Percentiles rank a stretch among this genome's conserved stretches.
phyloP scores from a whole-genome alignment of 2,797 vertebrate species.

The Poeciliopsis presidionis region DNA sequence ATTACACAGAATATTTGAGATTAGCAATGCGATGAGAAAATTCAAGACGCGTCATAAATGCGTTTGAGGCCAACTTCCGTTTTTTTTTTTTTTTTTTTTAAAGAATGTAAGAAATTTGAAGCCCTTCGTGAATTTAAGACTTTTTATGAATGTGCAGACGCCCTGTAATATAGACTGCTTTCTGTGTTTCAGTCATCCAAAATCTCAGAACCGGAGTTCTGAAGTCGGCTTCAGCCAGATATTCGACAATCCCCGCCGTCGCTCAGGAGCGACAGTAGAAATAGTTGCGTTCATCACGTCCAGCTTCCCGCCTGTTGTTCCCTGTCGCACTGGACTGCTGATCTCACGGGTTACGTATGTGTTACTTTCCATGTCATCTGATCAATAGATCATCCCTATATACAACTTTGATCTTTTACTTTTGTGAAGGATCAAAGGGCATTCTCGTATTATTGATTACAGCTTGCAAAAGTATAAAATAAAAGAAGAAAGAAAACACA shows the following conservation, averaged over 20 bases:
- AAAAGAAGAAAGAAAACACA: constrained; percentile 4
- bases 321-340: too few relatives aligned
- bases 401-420: constrained; percentile 7
- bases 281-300: neutral
- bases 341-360: neutral
- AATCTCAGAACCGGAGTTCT: neutral
- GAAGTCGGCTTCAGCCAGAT: neutral
- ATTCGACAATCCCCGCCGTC: neutral
- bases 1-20: too few relatives aligned
- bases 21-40: too few relatives aligned
- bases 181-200: neutral
- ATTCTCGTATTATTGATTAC: neutral
- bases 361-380: constrained; percentile 5
- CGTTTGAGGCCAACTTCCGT: too few relatives aligned
- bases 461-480: constrained; percentile 1
- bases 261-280: neutral
- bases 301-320: neutral
- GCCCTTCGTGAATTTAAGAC: too few relatives aligned
- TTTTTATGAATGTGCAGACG: too few relatives aligned
- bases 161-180: neutral
- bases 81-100: too few relatives aligned
- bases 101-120: too few relatives aligned
- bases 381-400: constrained; percentile 2
- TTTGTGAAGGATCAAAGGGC: neutral
- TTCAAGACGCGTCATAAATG: too few relatives aligned